Conservation (phyloP, 2,113 vertebrate species). For the Pelecanus crispus region DNA sequence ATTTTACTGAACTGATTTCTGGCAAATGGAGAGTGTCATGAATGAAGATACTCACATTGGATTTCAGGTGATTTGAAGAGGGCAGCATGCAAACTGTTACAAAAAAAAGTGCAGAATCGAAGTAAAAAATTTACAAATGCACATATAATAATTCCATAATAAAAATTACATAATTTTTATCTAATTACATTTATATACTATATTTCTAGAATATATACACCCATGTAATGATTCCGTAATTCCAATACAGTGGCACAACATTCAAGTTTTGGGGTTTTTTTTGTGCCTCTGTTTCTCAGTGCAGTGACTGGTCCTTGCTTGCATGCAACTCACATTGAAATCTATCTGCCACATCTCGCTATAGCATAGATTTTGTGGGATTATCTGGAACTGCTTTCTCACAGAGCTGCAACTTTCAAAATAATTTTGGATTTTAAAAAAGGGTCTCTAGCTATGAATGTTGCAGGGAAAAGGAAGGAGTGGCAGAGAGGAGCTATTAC, state of each 20-base stretch:
- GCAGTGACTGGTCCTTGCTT: not conserved
- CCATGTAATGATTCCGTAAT: not conserved
- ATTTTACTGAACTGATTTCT: not conserved
- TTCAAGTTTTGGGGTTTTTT: not conserved
- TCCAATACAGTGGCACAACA: not conserved
- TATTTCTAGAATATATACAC: not conserved
- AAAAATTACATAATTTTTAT: not conserved
- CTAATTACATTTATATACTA: too few species aligned
- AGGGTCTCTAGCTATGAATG: not conserved
- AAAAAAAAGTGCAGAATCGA: not conserved
- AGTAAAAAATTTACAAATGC: not conserved
- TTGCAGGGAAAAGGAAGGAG: not conserved
- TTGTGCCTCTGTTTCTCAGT: not conserved
- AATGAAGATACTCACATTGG: not conserved
- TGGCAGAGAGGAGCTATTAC: not conserved
- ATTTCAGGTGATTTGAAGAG: not conserved
- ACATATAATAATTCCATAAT: not conserved
- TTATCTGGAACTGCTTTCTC: not conserved
- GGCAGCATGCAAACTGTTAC: not conserved
- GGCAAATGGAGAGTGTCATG: not conserved
- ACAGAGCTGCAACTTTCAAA: not conserved
- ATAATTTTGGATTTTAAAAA: not conserved
- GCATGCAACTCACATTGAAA: not conserved
- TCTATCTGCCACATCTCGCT: not conserved
- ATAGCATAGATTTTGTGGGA: not conserved